Evolutionary conservation across 92 coral and sea anemone species (phyloP).

Genomic region (Zoanthus gigantus): DNA sequence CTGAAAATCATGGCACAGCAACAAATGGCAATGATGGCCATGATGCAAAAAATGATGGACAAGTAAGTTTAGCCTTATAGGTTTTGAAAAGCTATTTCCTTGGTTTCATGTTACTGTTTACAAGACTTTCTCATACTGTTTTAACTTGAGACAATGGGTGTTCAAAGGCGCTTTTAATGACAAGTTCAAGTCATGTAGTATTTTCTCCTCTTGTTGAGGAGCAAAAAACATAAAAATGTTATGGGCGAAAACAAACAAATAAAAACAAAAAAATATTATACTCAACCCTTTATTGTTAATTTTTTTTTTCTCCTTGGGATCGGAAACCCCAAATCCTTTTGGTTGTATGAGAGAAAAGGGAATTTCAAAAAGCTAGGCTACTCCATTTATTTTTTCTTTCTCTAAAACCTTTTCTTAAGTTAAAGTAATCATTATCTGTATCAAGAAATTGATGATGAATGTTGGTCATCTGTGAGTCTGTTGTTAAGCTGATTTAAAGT

Average conservation of each 20-base stretch:
- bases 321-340: slow-evolving; percentile 4
- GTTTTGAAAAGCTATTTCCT: slow-evolving; percentile 12
- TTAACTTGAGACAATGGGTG: slow-evolving; percentile 18
- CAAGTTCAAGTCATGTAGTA: slow-evolving; percentile 17
- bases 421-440: slow-evolving; percentile 20
- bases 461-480: slow-evolving; percentile 24
- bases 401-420: background rate
- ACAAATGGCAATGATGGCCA: slow-evolving; percentile 31
- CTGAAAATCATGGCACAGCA: slow-evolving; percentile 42
- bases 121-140: slow-evolving; percentile 6
- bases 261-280: slow-evolving; percentile 3
- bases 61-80: slow-evolving; percentile 1
- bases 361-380: slow-evolving; percentile 18
- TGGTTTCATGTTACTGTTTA: slow-evolving; percentile 24
- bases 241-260: slow-evolving; percentile 26
- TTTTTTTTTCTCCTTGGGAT: background rate
- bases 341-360: slow-evolving; percentile 10
- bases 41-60: slow-evolving; percentile 27
- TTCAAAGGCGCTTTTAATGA: slow-evolving; percentile 16
- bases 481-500: slow-evolving; percentile 15
- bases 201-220: slow-evolving; percentile 9
- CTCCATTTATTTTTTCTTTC: slow-evolving; percentile 11
- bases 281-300: slow-evolving; percentile 2
- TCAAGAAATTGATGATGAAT: slow-evolving; percentile 30
- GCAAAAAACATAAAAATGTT: slow-evolving; percentile 16